Base-by-base conservation (phyloP, 1,140 invertebrate genomes). In the Euwallacea similis region DNA sequence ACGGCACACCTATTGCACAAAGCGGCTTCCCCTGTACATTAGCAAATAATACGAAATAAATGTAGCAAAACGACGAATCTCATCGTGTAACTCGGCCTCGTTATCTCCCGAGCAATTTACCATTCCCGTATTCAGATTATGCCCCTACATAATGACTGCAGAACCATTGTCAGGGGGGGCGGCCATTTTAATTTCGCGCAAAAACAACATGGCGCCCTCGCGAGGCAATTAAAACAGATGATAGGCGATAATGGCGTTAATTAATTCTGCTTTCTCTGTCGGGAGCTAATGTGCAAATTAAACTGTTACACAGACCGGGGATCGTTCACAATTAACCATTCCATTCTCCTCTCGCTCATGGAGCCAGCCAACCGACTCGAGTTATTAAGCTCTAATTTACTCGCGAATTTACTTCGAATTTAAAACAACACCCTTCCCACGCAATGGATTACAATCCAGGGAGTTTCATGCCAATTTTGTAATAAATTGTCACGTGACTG, bases 211-310 rank as follows among this genome's bases (percentile, higher is more conserved):
- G 80, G 80, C 80, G 79, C 76, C 74, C 64, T 76, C 75, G 75
- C 74, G 71, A 76, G 79, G 81, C 81, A 82, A 82, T 82, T 82
- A 82, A 82, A 82, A 80, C 81, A 80, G 81, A 81, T 82, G 81
- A 82, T 82, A 80, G 79, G 79, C 81, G 81, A 82, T 82, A 82
- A 81, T 81, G 75, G 81, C 80, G 76, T 82, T 82, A 82, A 82
- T 82, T 82, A 82, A 82, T 82, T 82, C 79, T 77, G 75, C 79
- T 81, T 80, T 81, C 79, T 81, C 78, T 78, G 79, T 77, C 78
- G 77, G 76, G 74, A 75, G 76, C 79, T 81, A 81, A 81, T 81
- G 80, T 80, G 78, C 79, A 81, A 81, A 81, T 81, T 81, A 81
- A 81, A 81, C 77, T 81, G 79, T 81, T 81, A 81, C 80, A 81